Conservation (phyloP, 2,797 vertebrate genomes). For the Urophycis tenuis region DNA sequence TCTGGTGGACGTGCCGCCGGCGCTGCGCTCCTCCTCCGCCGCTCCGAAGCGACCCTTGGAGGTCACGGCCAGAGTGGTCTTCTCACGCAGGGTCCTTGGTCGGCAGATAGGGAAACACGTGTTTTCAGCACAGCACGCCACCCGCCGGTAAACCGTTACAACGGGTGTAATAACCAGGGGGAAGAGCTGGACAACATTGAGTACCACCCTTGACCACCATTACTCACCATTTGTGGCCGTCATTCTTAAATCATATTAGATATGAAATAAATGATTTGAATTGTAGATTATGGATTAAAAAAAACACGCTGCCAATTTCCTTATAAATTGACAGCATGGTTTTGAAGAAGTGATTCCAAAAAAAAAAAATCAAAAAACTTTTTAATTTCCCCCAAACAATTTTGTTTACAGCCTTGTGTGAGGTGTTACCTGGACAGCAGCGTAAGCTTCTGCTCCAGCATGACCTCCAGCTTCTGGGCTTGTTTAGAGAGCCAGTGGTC, state of each 20-base stretch:
- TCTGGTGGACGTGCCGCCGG: constrained; percentile 79
- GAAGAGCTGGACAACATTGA: too few species aligned
- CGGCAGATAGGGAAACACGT: too few species aligned
- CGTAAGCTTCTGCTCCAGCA: constrained; percentile 94
- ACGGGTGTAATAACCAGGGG: too few species aligned
- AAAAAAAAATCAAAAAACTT: too few species aligned
- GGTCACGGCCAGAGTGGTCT: constrained; percentile 85
- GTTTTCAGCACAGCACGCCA: too few species aligned
- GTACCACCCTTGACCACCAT: too few species aligned
- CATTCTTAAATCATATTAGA: too few species aligned
- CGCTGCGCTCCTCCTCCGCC: constrained; percentile 81
- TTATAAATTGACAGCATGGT: not conserved
- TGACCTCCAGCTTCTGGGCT: constrained; percentile 91
- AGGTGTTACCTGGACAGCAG: constrained; percentile 82
- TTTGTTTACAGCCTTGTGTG: too few species aligned
- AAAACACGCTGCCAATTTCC: not conserved
- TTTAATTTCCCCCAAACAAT: too few species aligned
- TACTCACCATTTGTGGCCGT: too few species aligned
- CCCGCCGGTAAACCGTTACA: too few species aligned
- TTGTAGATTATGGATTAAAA: too few species aligned
- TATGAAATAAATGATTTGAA: not conserved
- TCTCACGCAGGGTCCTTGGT: constrained; percentile 82
- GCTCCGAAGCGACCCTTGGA: constrained; percentile 83
- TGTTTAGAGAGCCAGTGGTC: constrained; percentile 96
- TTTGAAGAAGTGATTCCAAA: not conserved